Evolutionary conservation across 2,888 invertebrate genomes (phyloP), one percentile per base, ranked within the genome.

Genomic region (Ophraella communa): DNA sequence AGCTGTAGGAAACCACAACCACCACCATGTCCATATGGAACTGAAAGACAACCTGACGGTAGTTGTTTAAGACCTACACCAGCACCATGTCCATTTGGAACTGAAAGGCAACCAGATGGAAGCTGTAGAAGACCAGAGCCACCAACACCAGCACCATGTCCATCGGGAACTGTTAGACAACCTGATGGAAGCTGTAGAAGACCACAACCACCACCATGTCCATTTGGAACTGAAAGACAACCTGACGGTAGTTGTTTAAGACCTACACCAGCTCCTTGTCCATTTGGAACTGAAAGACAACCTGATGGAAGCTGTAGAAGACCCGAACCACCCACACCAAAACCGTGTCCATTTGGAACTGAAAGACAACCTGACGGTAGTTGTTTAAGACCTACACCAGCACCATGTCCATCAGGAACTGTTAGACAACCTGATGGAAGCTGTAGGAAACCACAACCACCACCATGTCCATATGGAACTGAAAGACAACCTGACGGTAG

Each of bases 101-200:
- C 59, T 17, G 21, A 55, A 33, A 52, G 44, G 14, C 61, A 64
- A 21, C 70, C 68, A 3, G 62, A 67, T 56, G 71, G 71, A 53
- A 53, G 62, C 24, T 71, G 71, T 35, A 33, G 45, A 42, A 18
- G 35, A 39, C 39, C 61, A n/a, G 58, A 59, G 20, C 52, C 62
- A 24, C 58, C 45, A 17, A 30, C 66, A 20, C 52, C 39, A 8
- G 35, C 44, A n/a, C 64, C 64, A 47, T 72, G 72, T 65, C 70
- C 71, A 30, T 62, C 61, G 20, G 70, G 66, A 18, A 66, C 65
- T 20, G 57, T 55, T 45, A 45, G 47, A 39, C 53, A 62, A 42
- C 42, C 61, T 3, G 56, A 47, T 44, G 64, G 60, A 17, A 62
- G 56, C 47, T 70, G 63, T 51, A 21, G 30, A 20, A 30, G 60